phyloP scores from a whole-genome alignment of 2,113 vertebrate species.

The Struthidea cinerea region DNA sequence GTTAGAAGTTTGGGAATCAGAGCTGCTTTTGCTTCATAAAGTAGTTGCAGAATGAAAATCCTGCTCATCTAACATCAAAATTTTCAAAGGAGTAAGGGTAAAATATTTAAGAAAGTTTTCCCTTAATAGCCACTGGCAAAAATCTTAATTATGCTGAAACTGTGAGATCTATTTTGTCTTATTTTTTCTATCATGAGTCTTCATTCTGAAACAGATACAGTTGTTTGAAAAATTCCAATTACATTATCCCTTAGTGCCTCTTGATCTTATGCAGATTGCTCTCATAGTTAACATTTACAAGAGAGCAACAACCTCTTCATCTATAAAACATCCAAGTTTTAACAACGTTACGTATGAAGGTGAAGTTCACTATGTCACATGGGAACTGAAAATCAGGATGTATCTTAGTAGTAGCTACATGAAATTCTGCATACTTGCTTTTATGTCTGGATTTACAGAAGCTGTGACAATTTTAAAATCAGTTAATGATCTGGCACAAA shows the following conservation, averaged over 20 bases:
- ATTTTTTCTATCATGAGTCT: slow-evolving; percentile 28
- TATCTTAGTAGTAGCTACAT: background rate
- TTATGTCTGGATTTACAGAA: background rate
- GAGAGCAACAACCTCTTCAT: slow-evolving; percentile 45
- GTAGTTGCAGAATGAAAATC: slow-evolving; percentile 52
- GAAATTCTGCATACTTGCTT: background rate
- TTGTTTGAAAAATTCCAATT: slow-evolving; percentile 62
- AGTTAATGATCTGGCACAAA: background rate
- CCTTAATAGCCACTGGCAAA: slow-evolving; percentile 45
- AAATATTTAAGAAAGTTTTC: slow-evolving; percentile 50
- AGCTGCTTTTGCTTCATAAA: slow-evolving; percentile 53
- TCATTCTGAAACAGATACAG: slow-evolving; percentile 55
- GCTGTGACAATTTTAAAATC: background rate
- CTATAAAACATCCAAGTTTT: slow-evolving; percentile 46
- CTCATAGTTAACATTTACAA: slow-evolving; percentile 56
- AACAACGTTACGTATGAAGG: slow-evolving; percentile 25
- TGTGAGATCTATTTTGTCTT: slow-evolving; percentile 57
- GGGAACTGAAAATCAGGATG: background rate
- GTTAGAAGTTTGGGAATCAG: slow-evolving; percentile 37
- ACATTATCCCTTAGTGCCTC: slow-evolving; percentile 53
- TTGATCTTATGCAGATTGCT: slow-evolving; percentile 48
- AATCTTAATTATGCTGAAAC: slow-evolving; percentile 56
- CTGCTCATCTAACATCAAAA: slow-evolving; percentile 19
- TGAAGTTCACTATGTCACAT: background rate
- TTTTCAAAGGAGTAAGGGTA: slow-evolving; percentile 5